phyloP scores from a whole-genome alignment of 2,888 invertebrate genomes.

The Papilio protenor region DNA sequence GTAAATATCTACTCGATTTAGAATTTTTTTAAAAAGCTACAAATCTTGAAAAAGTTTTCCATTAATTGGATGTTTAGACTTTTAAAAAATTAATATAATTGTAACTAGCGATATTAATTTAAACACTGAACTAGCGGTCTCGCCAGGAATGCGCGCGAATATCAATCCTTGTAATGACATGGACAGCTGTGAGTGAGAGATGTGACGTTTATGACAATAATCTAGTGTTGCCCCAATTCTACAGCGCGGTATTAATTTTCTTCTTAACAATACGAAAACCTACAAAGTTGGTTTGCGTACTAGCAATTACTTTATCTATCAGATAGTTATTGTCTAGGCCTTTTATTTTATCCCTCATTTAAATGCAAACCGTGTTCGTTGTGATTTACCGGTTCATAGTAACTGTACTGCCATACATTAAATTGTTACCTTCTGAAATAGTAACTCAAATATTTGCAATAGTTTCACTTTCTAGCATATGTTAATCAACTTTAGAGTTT shows the following conservation, averaged over 20 bases:
- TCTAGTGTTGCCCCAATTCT: no score
- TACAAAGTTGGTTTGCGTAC: not conserved
- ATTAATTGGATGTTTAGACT: not conserved
- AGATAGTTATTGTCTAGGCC: not conserved
- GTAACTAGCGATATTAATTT: no score
- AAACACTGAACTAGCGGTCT: no score
- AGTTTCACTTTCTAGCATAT: not conserved
- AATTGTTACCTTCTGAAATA: conserved; percentile 8
- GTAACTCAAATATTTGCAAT: conserved; percentile 1
- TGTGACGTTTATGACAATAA: no score
- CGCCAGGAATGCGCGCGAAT: no score
- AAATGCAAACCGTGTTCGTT: conserved; percentile 20
- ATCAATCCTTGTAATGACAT: no score
- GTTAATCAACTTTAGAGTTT: not conserved
- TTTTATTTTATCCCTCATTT: conserved; percentile 4
- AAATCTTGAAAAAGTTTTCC: not conserved
- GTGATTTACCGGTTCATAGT: conserved; percentile 37
- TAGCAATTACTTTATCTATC: not conserved
- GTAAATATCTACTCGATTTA: no score
- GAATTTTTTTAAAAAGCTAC: no score
- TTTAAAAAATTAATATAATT: no score
- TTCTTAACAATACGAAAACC: not conserved
- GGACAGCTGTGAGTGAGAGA: no score
- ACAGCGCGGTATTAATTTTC: no score
- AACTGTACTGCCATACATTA: conserved; percentile 29